Evolutionary conservation across 2,797 vertebrate species (phyloP), one percentile per base, ranked within the genome.

Genomic region (Tarsius wallacei): DNA sequence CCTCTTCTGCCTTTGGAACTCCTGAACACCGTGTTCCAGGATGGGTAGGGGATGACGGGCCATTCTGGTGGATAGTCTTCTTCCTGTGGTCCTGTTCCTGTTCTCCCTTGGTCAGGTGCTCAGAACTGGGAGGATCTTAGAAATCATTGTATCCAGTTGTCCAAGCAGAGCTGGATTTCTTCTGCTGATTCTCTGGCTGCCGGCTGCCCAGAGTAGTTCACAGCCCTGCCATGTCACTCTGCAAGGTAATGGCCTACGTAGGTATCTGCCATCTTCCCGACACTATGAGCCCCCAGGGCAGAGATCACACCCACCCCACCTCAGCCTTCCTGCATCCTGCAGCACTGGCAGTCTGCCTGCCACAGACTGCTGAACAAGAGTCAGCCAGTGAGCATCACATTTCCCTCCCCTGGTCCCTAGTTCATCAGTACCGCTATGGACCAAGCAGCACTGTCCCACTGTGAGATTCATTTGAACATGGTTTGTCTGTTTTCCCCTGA

Each of bases 341-440:
- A 28, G 15, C 49, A 64, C 4, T 19, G 22, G 11, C 19, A 53
- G 0, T 2, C 16, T n/a, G 7, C 78, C 85, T 10, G 22, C 31
- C 59, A 19, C 0, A 1, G 1, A 3, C 0, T 22, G 33, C 70
- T 19, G n/a, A 36, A 47, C 1, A 6, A 7, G 47, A 15, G 15
- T 10, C 22, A 9, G 9, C 53, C 33, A 53, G 17, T 3, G 3
- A 70, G 33, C 31, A 10, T 64, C 47, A 19, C 10, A 21, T 2
- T 7, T 4, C 8, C 49, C 61, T 6, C 22, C 26, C 31, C 16
- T 14, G 3, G 19, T 0, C 10, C 33, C 22, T 11, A 78, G 15
- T 2, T 55, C 49, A 42, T 55, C 28, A 10, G 2, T 0, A 13
- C 24, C 8, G 8, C 19, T 53, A 2, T 0, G 36, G 47, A 64